Conservation (phyloP, 1,140 invertebrate genomes). For the Lysiphlebus fabarum region DNA sequence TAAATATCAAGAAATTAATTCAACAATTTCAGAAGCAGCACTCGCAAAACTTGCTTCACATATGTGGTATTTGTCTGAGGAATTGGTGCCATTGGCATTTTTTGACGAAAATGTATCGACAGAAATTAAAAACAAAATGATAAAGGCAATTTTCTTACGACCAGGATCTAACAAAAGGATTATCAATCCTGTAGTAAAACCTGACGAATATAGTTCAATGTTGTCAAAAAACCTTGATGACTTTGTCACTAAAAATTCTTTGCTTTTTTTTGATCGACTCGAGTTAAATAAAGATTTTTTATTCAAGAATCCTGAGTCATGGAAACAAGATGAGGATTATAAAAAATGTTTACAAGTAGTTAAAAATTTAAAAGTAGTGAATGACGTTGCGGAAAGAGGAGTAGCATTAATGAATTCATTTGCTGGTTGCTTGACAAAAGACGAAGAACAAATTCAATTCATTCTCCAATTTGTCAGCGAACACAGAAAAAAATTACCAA, state of each 20-base stretch:
- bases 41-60: slow-evolving; percentile 31
- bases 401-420: slow-evolving; percentile 46
- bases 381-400: slow-evolving; percentile 39
- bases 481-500: slow-evolving; percentile 20
- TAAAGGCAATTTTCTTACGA: neutral
- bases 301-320: neutral
- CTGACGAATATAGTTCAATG: slow-evolving; percentile 4
- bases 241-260: slow-evolving; percentile 19
- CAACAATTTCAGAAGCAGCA: slow-evolving; percentile 23
- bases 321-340: slow-evolving; percentile 13
- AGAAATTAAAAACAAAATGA: slow-evolving; percentile 28
- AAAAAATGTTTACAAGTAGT: slow-evolving; percentile 11
- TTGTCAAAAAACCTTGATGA: slow-evolving; percentile 17
- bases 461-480: slow-evolving; percentile 35
- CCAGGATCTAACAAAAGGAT: neutral
- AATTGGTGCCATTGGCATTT: slow-evolving; percentile 30
- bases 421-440: slow-evolving; percentile 30
- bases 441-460: slow-evolving; percentile 40
- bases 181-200: neutral
- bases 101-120: slow-evolving; percentile 33
- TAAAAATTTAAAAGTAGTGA: slow-evolving; percentile 30
- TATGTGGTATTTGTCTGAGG: slow-evolving; percentile 36
- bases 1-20: slow-evolving; percentile 24
- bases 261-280: slow-evolving; percentile 13
- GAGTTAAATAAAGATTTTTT: slow-evolving; percentile 17